Conservation (phyloP, 2,797 vertebrate genomes). For the Schizopygopsis malacanthus region DNA sequence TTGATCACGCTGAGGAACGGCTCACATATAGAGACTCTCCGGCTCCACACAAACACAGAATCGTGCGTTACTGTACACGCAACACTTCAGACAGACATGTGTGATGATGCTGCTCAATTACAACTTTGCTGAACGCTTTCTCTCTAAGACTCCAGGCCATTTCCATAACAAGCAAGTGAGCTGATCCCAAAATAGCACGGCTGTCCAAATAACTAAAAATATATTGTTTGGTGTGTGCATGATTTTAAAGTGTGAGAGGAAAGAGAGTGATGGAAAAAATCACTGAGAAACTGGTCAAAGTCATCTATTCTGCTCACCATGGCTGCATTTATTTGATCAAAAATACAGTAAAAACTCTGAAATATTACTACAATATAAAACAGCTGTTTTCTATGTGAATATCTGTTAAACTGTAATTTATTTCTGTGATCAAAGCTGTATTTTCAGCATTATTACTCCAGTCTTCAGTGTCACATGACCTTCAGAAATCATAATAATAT, state of each 20-base stretch:
- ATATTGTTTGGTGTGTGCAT: too few relatives aligned
- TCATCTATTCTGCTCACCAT: too few relatives aligned
- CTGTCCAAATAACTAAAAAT: background rate
- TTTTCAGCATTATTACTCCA: background rate
- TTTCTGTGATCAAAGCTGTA: background rate
- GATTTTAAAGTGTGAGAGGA: too few relatives aligned
- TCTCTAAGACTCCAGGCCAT: background rate
- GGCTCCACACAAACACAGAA: conserved; percentile 71
- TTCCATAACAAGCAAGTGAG: background rate
- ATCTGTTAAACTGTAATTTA: background rate
- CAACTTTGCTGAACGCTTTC: background rate
- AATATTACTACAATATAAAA: background rate
- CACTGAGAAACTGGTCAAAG: too few relatives aligned
- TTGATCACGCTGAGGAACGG: conserved; percentile 74
- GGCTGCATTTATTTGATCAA: background rate
- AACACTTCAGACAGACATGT: conserved; percentile 39
- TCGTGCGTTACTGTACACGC: conserved; percentile 74
- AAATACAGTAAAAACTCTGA: background rate
- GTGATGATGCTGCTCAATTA: background rate
- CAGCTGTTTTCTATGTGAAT: background rate
- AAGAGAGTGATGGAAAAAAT: too few relatives aligned
- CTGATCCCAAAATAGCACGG: background rate
- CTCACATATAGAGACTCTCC: conserved; percentile 24
- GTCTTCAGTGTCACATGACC: background rate
- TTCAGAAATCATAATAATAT: background rate